Evolutionary conservation across 2,797 vertebrate genomes (phyloP).

Genomic region (Pelochelys cantorii): DNA sequence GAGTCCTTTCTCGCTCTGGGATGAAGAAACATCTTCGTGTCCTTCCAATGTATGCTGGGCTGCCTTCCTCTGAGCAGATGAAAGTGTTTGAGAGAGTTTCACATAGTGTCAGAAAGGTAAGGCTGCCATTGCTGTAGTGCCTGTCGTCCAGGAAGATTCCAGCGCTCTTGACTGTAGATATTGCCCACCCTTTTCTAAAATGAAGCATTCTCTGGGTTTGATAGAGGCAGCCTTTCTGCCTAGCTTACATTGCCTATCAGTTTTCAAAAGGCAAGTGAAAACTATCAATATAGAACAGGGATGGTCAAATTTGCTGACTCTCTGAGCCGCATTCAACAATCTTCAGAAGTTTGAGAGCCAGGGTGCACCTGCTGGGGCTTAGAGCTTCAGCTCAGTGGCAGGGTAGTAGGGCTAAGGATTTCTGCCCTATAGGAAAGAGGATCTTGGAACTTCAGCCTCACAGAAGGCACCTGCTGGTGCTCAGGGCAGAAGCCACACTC

Average conservation of each 20-base stretch:
- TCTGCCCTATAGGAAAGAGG: no score
- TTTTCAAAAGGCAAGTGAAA: not conserved
- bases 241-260: not conserved
- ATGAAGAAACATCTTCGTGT: slow-evolving; percentile 96
- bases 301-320: no score
- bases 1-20: slow-evolving; percentile 90
- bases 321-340: no score
- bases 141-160: not conserved
- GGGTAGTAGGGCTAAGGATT: no score
- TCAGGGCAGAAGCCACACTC: no score
- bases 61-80: slow-evolving; percentile 95
- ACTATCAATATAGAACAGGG: not conserved
- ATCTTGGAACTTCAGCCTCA: no score
- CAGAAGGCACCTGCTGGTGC: no score
- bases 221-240: not conserved
- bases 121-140: not conserved
- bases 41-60: slow-evolving; percentile 96
- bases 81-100: slow-evolving; percentile 94
- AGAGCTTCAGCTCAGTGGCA: no score
- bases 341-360: no score
- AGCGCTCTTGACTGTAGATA: not conserved
- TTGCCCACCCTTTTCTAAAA: not conserved
- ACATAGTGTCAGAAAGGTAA: slow-evolving; percentile 93
- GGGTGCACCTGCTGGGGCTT: no score
- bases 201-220: accelerated